phyloP scores from a whole-genome alignment of 1,140 invertebrate species.

The Orussus abietinus region DNA sequence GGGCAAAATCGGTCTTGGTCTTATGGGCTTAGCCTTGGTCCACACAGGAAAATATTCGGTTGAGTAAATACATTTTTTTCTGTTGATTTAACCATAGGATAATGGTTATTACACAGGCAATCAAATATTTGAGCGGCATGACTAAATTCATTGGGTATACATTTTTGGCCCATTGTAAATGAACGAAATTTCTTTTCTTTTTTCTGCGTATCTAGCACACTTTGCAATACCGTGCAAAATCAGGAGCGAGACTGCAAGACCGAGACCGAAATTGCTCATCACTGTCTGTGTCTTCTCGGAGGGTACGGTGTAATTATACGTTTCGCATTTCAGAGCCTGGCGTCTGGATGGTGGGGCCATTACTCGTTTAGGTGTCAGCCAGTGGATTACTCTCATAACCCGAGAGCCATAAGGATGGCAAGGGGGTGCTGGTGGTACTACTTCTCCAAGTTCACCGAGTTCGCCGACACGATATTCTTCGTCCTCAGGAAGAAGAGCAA shows the following conservation, averaged over 20 bases:
- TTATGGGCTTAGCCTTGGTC: too few species aligned
- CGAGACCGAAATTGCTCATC: background rate
- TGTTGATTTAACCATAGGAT: conserved; percentile 21
- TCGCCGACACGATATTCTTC: conserved; percentile 86
- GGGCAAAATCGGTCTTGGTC: too few species aligned
- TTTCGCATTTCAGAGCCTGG: conserved; percentile 55
- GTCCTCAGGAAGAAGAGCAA: conserved; percentile 80
- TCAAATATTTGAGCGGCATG: too few species aligned
- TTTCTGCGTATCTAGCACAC: too few species aligned
- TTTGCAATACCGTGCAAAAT: too few species aligned
- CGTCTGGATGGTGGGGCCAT: conserved; percentile 66
- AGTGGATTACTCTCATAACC: conserved; percentile 78
- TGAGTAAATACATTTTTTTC: too few species aligned
- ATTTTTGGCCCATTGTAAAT: conserved; percentile 11
- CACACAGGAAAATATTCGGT: too few species aligned
- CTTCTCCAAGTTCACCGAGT: conserved; percentile 83
- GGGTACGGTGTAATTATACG: background rate
- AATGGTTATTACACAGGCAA: too few species aligned
- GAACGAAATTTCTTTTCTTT: conserved; percentile 21
- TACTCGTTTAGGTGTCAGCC: conserved; percentile 87
- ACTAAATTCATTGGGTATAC: conserved; percentile 15
- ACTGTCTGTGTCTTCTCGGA: background rate
- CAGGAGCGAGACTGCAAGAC: too few species aligned
- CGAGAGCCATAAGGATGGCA: conserved; percentile 75
- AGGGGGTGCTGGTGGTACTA: conserved; percentile 83